Evolutionary conservation across 2,797 vertebrate genomes (phyloP), one percentile per base, ranked within the genome.

Genomic region (Aeoliscus strigatus): DNA sequence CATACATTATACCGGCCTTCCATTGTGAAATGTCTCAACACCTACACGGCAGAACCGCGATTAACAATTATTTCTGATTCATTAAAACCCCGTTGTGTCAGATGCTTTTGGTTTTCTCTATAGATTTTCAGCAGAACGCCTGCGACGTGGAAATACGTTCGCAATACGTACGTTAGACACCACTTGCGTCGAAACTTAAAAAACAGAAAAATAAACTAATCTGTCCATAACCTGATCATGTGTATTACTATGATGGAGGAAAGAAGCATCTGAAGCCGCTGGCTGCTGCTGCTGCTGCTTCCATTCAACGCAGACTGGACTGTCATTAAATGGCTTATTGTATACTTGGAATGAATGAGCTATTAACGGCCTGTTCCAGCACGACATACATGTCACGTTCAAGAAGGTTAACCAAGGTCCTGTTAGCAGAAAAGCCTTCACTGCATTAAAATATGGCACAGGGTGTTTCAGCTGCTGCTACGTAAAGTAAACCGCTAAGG

Each of bases 281-380:
- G 14, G 42, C 12, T 30, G 57, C 51, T 54, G 58, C 52, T 24
- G 56, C 44, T n/a, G 14, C 58, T 39, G 52, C 17, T 24, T 29
- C 61, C 67, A 53, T 9, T 50, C 32, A 68, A 62, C 50, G 60
- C 54, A 51, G 51, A 36, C 59, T 25, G 47, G 24, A 33, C 18
- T 37, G 55, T 74, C 73, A 50, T 70, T 68, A 75, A 70, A 73
- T 48, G 47, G 55, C 43, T 79, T 40, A 67, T 66, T 73, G 67
- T 64, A 34, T 24, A 29, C 38, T 32, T 13, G 33, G 40, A 23
- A 55, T 65, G 59, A 73, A 75, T 65, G 46, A 43, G 51, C 39
- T 27, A 7, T 26, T 31, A 42, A 47, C 35, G 35, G 26, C 13
- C 11, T 3, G 6, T 39, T 55, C 32, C 14, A 34, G 9, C 2